phyloP scores from a whole-genome alignment of 2,888 invertebrate genomes.

The Acronicta aceris region DNA sequence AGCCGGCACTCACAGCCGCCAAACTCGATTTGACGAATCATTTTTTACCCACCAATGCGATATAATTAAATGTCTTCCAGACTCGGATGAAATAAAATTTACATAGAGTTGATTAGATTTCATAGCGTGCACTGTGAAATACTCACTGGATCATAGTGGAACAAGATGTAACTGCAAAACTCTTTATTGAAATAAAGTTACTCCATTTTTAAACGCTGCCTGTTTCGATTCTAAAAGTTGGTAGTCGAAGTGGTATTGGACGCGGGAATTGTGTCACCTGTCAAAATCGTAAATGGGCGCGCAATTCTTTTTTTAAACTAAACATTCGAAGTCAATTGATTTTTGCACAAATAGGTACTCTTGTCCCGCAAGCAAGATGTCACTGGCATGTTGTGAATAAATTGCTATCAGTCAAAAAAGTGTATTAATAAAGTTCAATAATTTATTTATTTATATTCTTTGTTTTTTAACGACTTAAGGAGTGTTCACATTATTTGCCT shows the following conservation, averaged over 20 bases:
- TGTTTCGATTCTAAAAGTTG: constrained; percentile 32
- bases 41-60: constrained; percentile 46
- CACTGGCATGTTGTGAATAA: constrained; percentile 32
- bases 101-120: constrained; percentile 50
- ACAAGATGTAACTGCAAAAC: constrained; percentile 30
- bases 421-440: constrained; percentile 31
- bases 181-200: constrained; percentile 33
- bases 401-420: constrained; percentile 43
- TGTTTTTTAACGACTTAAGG: constrained; percentile 24
- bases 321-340: constrained; percentile 33
- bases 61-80: constrained; percentile 50
- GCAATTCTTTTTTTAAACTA: constrained; percentile 33
- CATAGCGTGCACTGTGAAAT: constrained; percentile 10
- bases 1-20: constrained; percentile 45
- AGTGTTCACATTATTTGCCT: constrained; percentile 9
- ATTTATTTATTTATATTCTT: constrained; percentile 34
- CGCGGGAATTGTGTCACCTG: constrained; percentile 28
- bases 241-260: constrained; percentile 22
- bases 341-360: constrained; percentile 35
- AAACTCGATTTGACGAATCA: constrained; percentile 55
- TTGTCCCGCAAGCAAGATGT: constrained; percentile 33
- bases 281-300: constrained; percentile 37
- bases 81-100: constrained; percentile 30
- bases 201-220: constrained; percentile 23
- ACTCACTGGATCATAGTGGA: constrained; percentile 7